Evolutionary conservation across 2,888 invertebrate genomes (phyloP).

Genomic region (Barypeithes pellucidus): DNA sequence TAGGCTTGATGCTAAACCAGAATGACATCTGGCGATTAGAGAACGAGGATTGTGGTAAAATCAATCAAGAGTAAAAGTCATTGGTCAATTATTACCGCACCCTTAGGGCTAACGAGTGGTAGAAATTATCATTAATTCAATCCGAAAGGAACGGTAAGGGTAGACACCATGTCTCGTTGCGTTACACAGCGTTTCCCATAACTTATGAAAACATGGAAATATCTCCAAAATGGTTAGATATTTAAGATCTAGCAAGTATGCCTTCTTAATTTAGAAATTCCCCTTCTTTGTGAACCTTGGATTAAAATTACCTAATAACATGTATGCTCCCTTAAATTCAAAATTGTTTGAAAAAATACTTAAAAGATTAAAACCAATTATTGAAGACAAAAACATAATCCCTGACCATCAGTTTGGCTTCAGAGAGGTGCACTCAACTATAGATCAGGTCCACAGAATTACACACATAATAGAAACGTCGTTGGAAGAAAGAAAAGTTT

Average conservation of each 20-base stretch:
- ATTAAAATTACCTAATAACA: no score
- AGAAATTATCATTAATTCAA: neutral
- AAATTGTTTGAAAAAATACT: no score
- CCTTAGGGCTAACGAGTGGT: neutral
- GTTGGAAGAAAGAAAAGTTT: no score
- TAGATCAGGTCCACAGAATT: constrained; percentile 6
- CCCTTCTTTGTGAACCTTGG: no score
- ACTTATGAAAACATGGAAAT: no score
- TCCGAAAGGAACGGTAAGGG: no score
- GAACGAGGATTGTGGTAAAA: constrained; percentile 1
- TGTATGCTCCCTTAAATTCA: no score
- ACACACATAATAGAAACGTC: neutral
- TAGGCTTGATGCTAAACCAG: neutral
- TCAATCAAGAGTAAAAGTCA: neutral
- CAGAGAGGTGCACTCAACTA: neutral
- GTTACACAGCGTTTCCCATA: no score
- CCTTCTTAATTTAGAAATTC: no score
- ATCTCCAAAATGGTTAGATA: no score
- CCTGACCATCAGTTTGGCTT: constrained; percentile 22
- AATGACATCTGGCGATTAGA: neutral
- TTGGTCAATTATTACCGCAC: neutral
- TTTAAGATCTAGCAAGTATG: no score
- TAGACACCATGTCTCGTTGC: no score
- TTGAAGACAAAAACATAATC: constrained; percentile 11
- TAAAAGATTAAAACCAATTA: neutral